Evolutionary conservation across 2,797 vertebrate genomes (phyloP), one percentile per base, ranked within the genome.

Genomic region (Balearica regulorum): DNA sequence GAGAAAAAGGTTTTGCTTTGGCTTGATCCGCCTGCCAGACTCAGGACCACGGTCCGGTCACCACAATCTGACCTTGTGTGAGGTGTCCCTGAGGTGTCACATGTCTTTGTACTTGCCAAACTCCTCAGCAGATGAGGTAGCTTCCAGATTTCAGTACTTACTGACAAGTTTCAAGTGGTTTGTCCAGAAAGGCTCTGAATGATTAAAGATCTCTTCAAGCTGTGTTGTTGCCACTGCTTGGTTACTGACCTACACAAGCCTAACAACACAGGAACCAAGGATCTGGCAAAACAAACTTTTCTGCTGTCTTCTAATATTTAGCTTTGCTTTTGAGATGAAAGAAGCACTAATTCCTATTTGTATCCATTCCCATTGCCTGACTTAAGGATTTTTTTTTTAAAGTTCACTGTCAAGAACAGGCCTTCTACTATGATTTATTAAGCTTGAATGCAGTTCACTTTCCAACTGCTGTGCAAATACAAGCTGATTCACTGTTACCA

Each of bases 1-100:
- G 19, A 39, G 33, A 25, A 37, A n/a, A 73, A 55, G 35, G 22
- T 9, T 83, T 75, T 73, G 24, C 17, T 43, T 65, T 55, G 78
- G 33, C 28, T 83, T 28, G 24, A 46, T 46, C 33, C 0, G 0
- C 16, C 58, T 28, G 58, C 29, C 61, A 37, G 6, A 11, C 8
- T 26, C 2, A 0, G 43, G 51, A 83, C 39, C 43, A 37, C 0
- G 0, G 53, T 10, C 37, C 9, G 10, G 31, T 54, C 65, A 61
- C 85, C 76, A n/a, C 78, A 44, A 3, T 9, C 61, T 61, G 65
- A 71, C 79, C 80, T 35, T 24, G 31, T 48, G 55, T 54, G 41
- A 75, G 87, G n/a, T 0, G 10, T 61, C 88, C 78, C 64, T 6
- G 31, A 55, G 55, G 26, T 66, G 75, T 31, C 79, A 87, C 82